These are phyloP conservation scores for Cichladusa arquata DNA, from an alignment of 2,113 vertebrate genomes.

Conservation along the genomic window DNA sequence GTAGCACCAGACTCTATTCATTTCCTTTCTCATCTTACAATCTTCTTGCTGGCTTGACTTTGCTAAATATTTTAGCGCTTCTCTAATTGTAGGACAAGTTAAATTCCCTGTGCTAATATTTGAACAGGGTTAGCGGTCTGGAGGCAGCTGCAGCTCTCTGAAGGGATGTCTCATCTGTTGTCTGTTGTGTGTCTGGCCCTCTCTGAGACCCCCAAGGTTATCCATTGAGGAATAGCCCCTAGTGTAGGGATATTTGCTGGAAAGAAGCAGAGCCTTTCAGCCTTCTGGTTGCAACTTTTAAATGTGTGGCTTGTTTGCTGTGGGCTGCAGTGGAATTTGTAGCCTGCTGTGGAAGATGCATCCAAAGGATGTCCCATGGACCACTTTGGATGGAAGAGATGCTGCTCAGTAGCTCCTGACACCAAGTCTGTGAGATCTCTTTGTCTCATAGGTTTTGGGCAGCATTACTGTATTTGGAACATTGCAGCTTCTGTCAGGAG, in stretches of 20 bases:
- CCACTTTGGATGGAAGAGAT: rapidly evolving
- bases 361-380: not conserved
- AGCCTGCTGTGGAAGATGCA: not conserved
- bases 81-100: not conserved
- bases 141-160: not conserved
- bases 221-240: not conserved
- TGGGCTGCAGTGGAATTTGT: not conserved
- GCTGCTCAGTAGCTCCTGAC: not conserved
- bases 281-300: not conserved
- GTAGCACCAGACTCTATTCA: not conserved
- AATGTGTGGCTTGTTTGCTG: rapidly evolving
- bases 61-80: not conserved
- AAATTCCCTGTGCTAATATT: not conserved
- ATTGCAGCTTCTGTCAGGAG: not conserved
- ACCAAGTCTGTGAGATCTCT: not conserved
- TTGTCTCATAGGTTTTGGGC: not conserved
- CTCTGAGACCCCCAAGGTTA: not conserved
- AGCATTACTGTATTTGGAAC: not conserved
- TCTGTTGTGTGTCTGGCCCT: not conserved
- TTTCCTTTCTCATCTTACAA: not conserved
- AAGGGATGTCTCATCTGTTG: not conserved
- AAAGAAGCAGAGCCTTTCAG: not conserved
- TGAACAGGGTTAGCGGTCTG: not conserved
- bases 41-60: not conserved
- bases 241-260: not conserved